Evolutionary conservation across 1,140 invertebrate species (phyloP).

Genomic region (Rhagoletis zephyria): DNA sequence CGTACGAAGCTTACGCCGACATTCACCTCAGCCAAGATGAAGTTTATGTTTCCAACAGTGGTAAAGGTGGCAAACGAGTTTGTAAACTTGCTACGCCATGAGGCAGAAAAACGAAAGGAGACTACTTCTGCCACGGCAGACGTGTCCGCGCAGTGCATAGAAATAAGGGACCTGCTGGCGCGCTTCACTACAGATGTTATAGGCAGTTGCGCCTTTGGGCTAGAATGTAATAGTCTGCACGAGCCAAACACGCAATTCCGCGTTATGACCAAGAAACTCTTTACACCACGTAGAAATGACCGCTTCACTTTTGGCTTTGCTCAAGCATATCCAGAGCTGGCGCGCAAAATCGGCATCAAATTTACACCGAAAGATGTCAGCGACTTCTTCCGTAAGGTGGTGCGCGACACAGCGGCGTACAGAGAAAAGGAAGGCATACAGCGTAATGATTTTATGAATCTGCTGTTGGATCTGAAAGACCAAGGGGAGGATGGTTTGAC

Average conservation of each 20-base stretch:
- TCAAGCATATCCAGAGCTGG: constrained; percentile 60
- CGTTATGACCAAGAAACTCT: constrained; percentile 63
- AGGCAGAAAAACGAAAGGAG: neutral
- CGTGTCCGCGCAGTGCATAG: constrained; percentile 65
- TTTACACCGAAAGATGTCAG: constrained; percentile 65
- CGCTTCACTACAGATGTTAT: constrained; percentile 79
- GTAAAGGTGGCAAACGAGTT: constrained; percentile 67
- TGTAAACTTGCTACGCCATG: constrained; percentile 61
- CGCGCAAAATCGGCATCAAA: constrained; percentile 61
- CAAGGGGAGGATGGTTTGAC: constrained; percentile 62
- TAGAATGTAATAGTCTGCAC: constrained; percentile 74
- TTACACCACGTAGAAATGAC: constrained; percentile 61
- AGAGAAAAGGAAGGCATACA: constrained; percentile 68
- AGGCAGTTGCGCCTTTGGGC: constrained; percentile 74
- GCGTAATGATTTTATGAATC: constrained; percentile 73
- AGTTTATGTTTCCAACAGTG: constrained; percentile 74
- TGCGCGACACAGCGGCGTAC: constrained; percentile 70
- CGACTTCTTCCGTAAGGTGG: constrained; percentile 71
- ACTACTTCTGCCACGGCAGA: constrained; percentile 73
- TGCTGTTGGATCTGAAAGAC: constrained; percentile 69
- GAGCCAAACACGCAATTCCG: constrained; percentile 74
- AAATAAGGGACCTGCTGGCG: constrained; percentile 77
- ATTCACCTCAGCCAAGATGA: constrained; percentile 78
- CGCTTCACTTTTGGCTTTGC: constrained; percentile 59
- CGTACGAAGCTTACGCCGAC: constrained; percentile 76